These are phyloP conservation scores for Dendrolimus kikuchii DNA, from an alignment of 1,140 invertebrate genomes.

Conservation along the genomic window DNA sequence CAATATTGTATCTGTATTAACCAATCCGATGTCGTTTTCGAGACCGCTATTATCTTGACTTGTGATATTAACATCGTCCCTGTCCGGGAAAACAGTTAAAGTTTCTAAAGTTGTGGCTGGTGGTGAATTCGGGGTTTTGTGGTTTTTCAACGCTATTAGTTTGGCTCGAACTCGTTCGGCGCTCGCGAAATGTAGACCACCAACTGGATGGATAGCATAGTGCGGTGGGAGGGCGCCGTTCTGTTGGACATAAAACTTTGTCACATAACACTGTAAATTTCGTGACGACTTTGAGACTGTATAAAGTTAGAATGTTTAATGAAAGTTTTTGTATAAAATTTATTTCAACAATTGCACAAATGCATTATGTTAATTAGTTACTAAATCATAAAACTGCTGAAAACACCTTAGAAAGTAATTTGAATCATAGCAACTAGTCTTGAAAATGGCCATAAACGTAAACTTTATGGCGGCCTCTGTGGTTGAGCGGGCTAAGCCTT, in stretches of 20 bases:
- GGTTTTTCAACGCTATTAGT: conserved; percentile 27
- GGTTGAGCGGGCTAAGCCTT: no score
- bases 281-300: conserved; percentile 2
- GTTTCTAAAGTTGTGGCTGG: conserved; percentile 21
- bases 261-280: neutral
- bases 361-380: no score
- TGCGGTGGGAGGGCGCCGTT: conserved; percentile 37
- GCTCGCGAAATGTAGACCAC: conserved; percentile 51
- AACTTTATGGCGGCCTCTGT: no score
- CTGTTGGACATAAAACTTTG: conserved; percentile 19
- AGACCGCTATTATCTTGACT: no score
- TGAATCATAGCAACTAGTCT: no score
- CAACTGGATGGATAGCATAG: conserved; percentile 45
- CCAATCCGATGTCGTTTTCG: no score
- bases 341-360: no score
- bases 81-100: conserved; percentile 28
- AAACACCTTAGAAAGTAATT: no score
- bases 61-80: neutral
- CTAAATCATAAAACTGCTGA: no score
- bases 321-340: no score
- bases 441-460: no score
- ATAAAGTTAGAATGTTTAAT: neutral
- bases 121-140: conserved; percentile 13
- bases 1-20: no score
- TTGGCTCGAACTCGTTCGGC: conserved; percentile 47